Conservation (phyloP, 2,797 vertebrate genomes). For the Lepus oiostolus region DNA sequence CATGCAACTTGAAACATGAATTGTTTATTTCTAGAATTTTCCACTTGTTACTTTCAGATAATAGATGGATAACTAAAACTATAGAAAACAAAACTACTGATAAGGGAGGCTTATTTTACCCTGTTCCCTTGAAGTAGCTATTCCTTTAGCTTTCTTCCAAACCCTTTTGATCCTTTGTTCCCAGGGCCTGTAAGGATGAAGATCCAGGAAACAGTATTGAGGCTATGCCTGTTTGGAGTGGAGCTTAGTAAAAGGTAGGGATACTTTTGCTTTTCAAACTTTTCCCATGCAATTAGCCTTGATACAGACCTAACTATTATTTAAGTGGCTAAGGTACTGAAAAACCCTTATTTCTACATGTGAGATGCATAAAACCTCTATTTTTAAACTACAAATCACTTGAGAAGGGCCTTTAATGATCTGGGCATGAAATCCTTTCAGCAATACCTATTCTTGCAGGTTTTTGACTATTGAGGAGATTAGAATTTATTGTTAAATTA, state of each 20-base stretch:
- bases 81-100: no score
- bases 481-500: conserved; percentile 19
- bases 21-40: no score
- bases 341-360: background rate
- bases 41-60: no score
- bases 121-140: background rate
- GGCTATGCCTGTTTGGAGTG: background rate
- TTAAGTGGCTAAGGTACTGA: background rate
- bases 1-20: no score
- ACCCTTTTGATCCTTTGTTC: background rate
- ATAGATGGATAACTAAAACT: no score
- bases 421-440: background rate
- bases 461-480: background rate
- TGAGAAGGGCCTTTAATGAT: background rate
- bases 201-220: background rate
- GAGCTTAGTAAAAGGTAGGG: background rate
- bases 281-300: background rate
- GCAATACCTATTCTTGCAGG: background rate
- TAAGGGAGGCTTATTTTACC: no score
- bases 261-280: background rate
- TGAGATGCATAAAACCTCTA: background rate
- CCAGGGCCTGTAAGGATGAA: no score
- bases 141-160: conserved; percentile 15
- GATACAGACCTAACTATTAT: background rate
- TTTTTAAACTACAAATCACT: background rate